Evolutionary conservation across 2,888 invertebrate species (phyloP).

Genomic region (Sesamia inferens): DNA sequence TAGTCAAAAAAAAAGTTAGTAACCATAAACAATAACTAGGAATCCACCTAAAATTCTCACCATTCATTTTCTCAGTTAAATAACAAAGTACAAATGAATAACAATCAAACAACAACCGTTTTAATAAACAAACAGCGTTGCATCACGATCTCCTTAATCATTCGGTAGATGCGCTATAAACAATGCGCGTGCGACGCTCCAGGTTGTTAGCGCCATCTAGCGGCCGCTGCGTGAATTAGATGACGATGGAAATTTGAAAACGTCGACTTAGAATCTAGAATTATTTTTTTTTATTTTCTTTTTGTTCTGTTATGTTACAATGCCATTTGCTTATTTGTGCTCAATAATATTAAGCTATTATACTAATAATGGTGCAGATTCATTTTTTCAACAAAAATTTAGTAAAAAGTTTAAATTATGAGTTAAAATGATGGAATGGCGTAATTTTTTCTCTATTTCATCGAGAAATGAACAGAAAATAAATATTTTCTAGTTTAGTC

Average conservation of each 20-base stretch:
- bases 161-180: constrained; percentile 42
- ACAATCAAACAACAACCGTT: constrained; percentile 21
- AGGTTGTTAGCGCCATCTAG: constrained; percentile 58
- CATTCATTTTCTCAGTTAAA: constrained; percentile 3
- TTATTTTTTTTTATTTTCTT: not conserved
- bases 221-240: constrained; percentile 14
- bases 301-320: not conserved
- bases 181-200: constrained; percentile 38
- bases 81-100: not conserved
- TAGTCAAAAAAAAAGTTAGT: too few species aligned
- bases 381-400: too few species aligned
- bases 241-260: constrained; percentile 22
- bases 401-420: too few species aligned
- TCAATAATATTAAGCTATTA: too few species aligned
- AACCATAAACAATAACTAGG: too few species aligned
- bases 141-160: constrained; percentile 55
- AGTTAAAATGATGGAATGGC: too few species aligned
- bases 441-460: too few species aligned
- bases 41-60: not conserved
- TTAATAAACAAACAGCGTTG: constrained; percentile 34
- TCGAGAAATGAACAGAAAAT: too few species aligned
- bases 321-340: not conserved
- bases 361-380: too few species aligned
- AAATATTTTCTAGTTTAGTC: too few species aligned
- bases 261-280: not conserved